These are phyloP conservation scores for Podocnemis expansa DNA, from an alignment of 2,113 vertebrate species.

Conservation along the genomic window DNA sequence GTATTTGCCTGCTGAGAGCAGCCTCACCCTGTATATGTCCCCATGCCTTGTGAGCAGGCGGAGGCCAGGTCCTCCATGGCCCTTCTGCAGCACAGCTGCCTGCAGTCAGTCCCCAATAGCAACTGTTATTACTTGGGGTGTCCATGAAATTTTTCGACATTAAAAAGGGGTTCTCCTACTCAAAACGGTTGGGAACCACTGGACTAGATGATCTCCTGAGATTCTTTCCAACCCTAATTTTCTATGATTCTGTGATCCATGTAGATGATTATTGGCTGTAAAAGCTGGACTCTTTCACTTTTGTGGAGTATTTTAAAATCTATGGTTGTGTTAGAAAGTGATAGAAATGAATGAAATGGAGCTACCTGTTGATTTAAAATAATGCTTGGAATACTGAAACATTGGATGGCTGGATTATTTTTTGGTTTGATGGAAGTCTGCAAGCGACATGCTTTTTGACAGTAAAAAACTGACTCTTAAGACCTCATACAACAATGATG, in stretches of 20 bases:
- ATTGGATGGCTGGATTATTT: constrained; percentile 40
- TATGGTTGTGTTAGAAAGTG: constrained; percentile 3
- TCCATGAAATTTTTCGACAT: too few relatives aligned
- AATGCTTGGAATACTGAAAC: not conserved
- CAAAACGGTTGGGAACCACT: too few relatives aligned
- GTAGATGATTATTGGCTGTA: not conserved
- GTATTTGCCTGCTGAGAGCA: too few relatives aligned
- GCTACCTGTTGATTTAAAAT: constrained; percentile 25
- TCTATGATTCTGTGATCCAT: not conserved
- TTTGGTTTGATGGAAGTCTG: constrained; percentile 61
- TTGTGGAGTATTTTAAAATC: not conserved
- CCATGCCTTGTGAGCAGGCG: too few relatives aligned
- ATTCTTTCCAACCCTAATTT: too few relatives aligned
- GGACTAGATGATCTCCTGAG: too few relatives aligned
- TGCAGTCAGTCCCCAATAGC: too few relatives aligned
- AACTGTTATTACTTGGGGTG: too few relatives aligned
- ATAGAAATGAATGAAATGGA: constrained; percentile 16
- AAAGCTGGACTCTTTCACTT: constrained; percentile 37
- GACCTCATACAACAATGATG: constrained; percentile 67
- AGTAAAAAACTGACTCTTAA: constrained; percentile 48
- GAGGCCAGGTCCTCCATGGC: too few relatives aligned
- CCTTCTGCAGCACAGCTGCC: too few relatives aligned
- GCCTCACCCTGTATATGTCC: too few relatives aligned
- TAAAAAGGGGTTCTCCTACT: too few relatives aligned
- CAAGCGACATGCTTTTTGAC: constrained; percentile 20